Conservation (phyloP, 2,888 invertebrate species). For the Lasioglossum morio region DNA sequence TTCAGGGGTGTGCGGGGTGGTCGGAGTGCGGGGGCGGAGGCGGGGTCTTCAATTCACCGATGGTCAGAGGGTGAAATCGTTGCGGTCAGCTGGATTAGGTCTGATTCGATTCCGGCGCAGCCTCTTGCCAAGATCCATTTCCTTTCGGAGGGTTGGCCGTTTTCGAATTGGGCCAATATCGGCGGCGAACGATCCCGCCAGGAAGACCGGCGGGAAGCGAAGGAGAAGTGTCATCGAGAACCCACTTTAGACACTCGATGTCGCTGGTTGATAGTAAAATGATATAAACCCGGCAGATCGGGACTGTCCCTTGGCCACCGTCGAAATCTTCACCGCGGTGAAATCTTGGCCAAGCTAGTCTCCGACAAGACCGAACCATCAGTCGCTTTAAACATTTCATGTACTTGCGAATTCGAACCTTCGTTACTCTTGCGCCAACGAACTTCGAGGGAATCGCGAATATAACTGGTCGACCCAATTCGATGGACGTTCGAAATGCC, state of each 20-base stretch:
- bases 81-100: slow-evolving; percentile 73
- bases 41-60: slow-evolving; percentile 39
- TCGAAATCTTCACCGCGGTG: slow-evolving; percentile 18
- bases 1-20: slow-evolving; percentile 13
- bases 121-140: slow-evolving; percentile 74
- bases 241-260: slow-evolving; percentile 63
- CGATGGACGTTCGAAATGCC: not conserved
- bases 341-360: slow-evolving; percentile 30
- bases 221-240: slow-evolving; percentile 65
- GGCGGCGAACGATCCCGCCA: slow-evolving; percentile 43
- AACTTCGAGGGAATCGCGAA: slow-evolving; percentile 8
- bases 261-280: slow-evolving; percentile 64
- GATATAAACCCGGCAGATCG: slow-evolving; percentile 49
- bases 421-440: slow-evolving; percentile 12
- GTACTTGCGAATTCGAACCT: slow-evolving; percentile 17
- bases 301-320: slow-evolving; percentile 15
- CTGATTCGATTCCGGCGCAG: slow-evolving; percentile 70
- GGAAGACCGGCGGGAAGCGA: slow-evolving; percentile 35
- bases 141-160: slow-evolving; percentile 62
- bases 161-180: slow-evolving; percentile 74
- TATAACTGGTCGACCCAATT: not conserved
- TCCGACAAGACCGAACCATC: slow-evolving; percentile 10
- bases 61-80: slow-evolving; percentile 65
- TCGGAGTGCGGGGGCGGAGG: not conserved
- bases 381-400: slow-evolving; percentile 14